Base-by-base conservation (phyloP, 2,888 invertebrate genomes). In the Phragmatobia fuliginosa region DNA sequence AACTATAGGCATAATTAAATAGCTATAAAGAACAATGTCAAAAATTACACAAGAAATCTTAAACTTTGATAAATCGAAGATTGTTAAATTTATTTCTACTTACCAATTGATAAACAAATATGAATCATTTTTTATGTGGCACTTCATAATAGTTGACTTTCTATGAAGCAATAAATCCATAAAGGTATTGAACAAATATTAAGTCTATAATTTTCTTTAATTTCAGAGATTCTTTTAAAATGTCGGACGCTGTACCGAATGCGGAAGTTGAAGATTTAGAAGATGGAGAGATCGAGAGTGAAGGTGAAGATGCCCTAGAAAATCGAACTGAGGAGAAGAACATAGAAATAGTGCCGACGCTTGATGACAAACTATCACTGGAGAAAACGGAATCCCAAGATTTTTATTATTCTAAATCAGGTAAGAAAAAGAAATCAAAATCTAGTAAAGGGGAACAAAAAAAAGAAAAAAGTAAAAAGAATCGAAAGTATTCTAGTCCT, bases 261-360 rank as follows among this genome's bases (percentile, higher is more conserved):
- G 77, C 75, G 38, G 82, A 82, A 66, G 67, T 90, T 31, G 94
- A 97, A 86, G 98, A 98, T 88, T 95, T 98, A 78, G 98, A 98
- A 92, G 98, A 98, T 88, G 98, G 98, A 63, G 98, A 98, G 91
- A 98, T 98, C 81, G 98, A 98, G 81, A 95, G 96, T 72, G 96
- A 96, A 76, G 95, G 95, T 45, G 96, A 96, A 82, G 94, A 94
- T 77, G 82, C 83, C 60, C 74, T 79, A 10, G 91, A 91, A 78
- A 68, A 77, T 81, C 80, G 83, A 71, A 83, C 80, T 74, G 88
- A 90, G 75, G 87, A 83, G 21, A 87, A 86, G 74, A 79, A 78
- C 76, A 77, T 87, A 80, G 83, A 91, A 83, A 71, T 68, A 72
- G 72, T 79, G 66, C 74, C 73, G 72, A 85, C 78, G 31, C 71